Percentiles rank a stretch among this genome's conserved stretches.
phyloP scores from a whole-genome alignment of 2,113 vertebrate species.

The Xyrauchen texanus region DNA sequence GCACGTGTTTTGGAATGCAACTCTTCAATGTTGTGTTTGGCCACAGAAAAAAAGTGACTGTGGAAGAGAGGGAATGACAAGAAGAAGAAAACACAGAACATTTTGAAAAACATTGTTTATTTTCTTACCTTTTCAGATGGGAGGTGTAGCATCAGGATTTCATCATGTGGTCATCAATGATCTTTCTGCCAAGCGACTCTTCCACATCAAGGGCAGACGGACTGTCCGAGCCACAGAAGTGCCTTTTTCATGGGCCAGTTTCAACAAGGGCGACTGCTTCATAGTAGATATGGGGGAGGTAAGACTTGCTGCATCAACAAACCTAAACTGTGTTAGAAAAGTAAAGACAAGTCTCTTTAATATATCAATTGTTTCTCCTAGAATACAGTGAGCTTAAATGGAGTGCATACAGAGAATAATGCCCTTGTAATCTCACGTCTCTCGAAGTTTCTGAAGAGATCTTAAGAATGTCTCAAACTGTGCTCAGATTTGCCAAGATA shows the following conservation, averaged over 20 bases:
- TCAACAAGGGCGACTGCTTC: slow-evolving; percentile 93
- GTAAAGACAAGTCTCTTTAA: no score
- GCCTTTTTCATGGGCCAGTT: slow-evolving; percentile 83
- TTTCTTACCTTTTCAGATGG: slow-evolving; percentile 72
- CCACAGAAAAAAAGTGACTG: slow-evolving; percentile 15
- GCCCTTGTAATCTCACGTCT: no score
- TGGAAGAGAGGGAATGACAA: neutral
- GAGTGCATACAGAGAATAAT: no score
- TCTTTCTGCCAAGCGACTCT: slow-evolving; percentile 77
- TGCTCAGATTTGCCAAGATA: no score
- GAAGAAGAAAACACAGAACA: neutral
- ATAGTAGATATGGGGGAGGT: slow-evolving; percentile 88
- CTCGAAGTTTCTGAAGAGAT: no score
- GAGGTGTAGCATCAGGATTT: slow-evolving; percentile 89
- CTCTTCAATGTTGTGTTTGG: neutral
- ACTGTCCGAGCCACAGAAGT: slow-evolving; percentile 88
- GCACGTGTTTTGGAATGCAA: neutral
- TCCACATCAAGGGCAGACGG: slow-evolving; percentile 89
- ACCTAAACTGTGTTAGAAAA: neutral
- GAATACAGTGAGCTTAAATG: no score
- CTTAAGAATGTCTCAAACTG: no score
- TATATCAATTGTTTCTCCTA: no score
- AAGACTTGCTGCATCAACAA: slow-evolving; percentile 48
- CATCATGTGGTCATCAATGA: slow-evolving; percentile 90
- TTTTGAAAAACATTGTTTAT: slow-evolving; percentile 5